These are phyloP conservation scores for Aphodius granarius DNA, from an alignment of 2,888 invertebrate species.

Conservation along the genomic window DNA sequence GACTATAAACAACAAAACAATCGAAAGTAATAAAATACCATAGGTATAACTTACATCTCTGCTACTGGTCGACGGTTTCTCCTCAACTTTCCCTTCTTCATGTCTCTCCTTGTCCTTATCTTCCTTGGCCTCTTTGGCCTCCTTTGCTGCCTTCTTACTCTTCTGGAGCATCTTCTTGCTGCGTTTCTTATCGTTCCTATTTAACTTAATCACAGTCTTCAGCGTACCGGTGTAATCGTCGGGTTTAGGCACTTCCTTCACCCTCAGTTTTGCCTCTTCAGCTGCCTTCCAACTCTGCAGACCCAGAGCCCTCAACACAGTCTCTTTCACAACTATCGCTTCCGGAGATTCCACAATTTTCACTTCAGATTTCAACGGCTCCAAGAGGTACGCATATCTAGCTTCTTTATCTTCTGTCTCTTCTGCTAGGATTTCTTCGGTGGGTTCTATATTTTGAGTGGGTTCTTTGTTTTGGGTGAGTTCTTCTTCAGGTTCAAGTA, in stretches of 20 bases:
- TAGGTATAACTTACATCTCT: conserved; percentile 62
- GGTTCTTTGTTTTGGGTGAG: neutral
- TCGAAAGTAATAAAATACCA: neutral
- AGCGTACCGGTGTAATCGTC: conserved; percentile 74
- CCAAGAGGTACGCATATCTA: conserved; percentile 14
- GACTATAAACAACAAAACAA: conserved; percentile 16
- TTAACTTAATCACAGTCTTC: conserved; percentile 82
- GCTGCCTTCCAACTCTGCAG: conserved; percentile 74
- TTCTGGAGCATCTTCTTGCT: conserved; percentile 77
- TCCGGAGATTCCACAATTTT: conserved; percentile 33
- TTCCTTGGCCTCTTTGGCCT: conserved; percentile 22
- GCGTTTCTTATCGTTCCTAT: conserved; percentile 68
- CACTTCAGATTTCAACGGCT: conserved; percentile 18
- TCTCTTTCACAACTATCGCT: conserved; percentile 61
- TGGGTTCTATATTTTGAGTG: neutral
- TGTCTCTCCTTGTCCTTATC: conserved; percentile 25
- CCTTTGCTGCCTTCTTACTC: conserved; percentile 53
- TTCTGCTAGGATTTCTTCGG: conserved; percentile 11
- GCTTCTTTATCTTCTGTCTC: conserved; percentile 18
- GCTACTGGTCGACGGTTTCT: conserved; percentile 54
- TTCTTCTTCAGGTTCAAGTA: neutral
- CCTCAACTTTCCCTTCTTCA: conserved; percentile 59
- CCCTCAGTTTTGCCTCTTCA: conserved; percentile 65
- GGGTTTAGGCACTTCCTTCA: conserved; percentile 46
- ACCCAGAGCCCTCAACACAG: conserved; percentile 73